Evolutionary conservation across 2,797 vertebrate species (phyloP).

Genomic region (Pachyuromys duprasi): DNA sequence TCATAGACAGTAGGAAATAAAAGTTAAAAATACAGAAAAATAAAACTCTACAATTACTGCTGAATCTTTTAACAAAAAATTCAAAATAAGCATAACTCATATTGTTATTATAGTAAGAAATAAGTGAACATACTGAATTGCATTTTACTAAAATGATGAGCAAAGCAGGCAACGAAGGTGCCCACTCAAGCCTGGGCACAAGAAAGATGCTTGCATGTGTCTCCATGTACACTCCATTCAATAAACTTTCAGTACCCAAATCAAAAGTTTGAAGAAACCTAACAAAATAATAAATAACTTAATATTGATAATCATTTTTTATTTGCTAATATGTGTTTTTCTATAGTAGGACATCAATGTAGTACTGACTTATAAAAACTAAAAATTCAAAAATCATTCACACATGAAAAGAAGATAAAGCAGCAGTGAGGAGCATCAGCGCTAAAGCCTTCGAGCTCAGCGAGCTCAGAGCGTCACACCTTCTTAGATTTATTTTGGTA

Average conservation of each 20-base stretch:
- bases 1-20: neutral
- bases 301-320: neutral
- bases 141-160: conserved; percentile 43
- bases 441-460: neutral
- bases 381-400: neutral
- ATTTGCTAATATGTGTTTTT: conserved; percentile 16
- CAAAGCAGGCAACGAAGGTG: neutral
- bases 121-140: neutral
- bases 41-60: neutral
- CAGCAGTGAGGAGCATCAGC: neutral
- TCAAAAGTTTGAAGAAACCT: neutral
- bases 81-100: conserved; percentile 11
- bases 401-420: neutral
- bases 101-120: neutral
- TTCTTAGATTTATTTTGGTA: neutral
- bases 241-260: conserved; percentile 28
- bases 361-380: neutral
- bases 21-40: neutral
- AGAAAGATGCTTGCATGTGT: neutral
- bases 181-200: neutral
- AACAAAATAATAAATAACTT: conserved; percentile 16
- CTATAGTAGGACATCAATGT: neutral
- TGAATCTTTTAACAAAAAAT: neutral
- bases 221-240: neutral
- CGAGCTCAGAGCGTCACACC: neutral